Evolutionary conservation across 2,888 invertebrate genomes (phyloP).

Genomic region (Lasioglossum zephyrum): DNA sequence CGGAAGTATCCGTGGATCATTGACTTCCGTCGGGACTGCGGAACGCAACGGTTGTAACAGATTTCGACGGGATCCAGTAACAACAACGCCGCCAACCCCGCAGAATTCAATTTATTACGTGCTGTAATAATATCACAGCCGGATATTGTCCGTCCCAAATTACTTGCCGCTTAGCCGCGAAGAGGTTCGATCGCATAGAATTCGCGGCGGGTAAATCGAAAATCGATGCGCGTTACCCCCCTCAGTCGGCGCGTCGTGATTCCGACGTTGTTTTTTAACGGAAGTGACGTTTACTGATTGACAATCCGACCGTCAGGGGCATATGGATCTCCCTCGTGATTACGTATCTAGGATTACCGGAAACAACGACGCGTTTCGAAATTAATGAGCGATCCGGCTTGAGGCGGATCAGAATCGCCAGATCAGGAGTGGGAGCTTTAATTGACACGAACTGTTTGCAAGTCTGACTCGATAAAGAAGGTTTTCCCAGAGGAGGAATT

Average conservation of each 20-base stretch:
- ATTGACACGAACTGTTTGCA: too few species aligned
- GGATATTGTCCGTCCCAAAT: conserved; percentile 67
- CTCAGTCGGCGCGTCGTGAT: conserved; percentile 16
- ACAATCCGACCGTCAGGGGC: conserved; percentile 45
- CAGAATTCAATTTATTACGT: conserved; percentile 56
- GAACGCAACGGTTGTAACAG: not conserved
- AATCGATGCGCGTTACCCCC: conserved; percentile 41
- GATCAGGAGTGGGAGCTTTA: too few species aligned
- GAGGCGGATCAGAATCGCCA: not conserved
- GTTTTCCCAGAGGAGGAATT: too few species aligned
- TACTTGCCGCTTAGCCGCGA: conserved; percentile 57
- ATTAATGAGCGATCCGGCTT: conserved; percentile 21
- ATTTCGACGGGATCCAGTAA: not conserved
- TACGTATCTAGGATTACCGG: conserved; percentile 39
- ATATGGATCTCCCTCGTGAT: conserved; percentile 46
- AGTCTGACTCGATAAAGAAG: too few species aligned
- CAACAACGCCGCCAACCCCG: not conserved
- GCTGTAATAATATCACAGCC: conserved; percentile 22
- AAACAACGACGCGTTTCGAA: conserved; percentile 28
- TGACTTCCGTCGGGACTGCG: not conserved
- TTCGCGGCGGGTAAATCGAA: conserved; percentile 52
- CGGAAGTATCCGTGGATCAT: not conserved
- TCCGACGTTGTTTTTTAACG: conserved; percentile 44
- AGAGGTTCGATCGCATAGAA: conserved; percentile 33
- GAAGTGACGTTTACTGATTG: conserved; percentile 54